Conservation (phyloP, 2,113 vertebrate species). For the Okapia johnstoni region DNA sequence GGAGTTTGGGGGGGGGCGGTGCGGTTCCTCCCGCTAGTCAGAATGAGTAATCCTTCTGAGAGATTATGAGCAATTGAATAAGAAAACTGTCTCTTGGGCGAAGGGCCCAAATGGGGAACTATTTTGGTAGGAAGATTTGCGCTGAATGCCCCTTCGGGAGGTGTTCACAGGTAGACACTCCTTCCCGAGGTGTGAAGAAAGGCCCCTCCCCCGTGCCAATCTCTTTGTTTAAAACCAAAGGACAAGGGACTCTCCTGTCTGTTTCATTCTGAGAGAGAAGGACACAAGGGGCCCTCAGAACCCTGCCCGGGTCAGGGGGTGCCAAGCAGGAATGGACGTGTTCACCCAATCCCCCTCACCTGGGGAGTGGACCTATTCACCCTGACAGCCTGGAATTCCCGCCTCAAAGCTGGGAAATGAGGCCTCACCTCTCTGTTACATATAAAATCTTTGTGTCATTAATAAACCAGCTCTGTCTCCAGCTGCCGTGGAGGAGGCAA, state of each 20-base stretch:
- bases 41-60: conserved; percentile 8
- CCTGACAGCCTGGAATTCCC: neutral
- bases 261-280: neutral
- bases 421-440: conserved; percentile 28
- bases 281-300: neutral
- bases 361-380: neutral
- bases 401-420: conserved; percentile 20
- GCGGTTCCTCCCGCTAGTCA: conserved; percentile 1
- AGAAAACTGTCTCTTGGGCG: conserved; percentile 54
- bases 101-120: conserved; percentile 34
- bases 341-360: neutral
- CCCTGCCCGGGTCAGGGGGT: rapidly evolving
- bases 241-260: neutral
- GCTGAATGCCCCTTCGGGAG: neutral
- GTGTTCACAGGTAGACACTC: neutral
- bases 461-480: conserved; percentile 25
- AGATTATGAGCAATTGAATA: neutral
- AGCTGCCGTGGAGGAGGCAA: neutral
- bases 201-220: neutral
- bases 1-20: conserved; percentile 37
- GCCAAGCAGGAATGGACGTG: rapidly evolving
- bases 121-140: neutral
- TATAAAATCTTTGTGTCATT: neutral
- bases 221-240: neutral
- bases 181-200: neutral